A percentile compares a stretch with the other conserved stretches of the same genome.
phyloP scores from a whole-genome alignment of 2,888 invertebrate species.

The Tetanocera ferruginea region DNA sequence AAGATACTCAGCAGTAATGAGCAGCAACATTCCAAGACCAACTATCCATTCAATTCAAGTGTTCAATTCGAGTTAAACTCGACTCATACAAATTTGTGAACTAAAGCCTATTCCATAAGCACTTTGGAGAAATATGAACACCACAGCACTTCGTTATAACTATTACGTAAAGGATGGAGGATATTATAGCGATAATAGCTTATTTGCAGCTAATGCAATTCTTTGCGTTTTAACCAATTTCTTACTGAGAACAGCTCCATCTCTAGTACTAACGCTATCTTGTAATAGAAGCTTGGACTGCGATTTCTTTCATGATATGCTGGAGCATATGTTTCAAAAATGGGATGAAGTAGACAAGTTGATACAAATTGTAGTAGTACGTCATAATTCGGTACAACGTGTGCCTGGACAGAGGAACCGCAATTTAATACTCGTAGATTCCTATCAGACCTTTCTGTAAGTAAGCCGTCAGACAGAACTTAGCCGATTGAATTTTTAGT shows the following conservation, averaged over 20 bases:
- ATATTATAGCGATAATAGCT: conserved; percentile 53
- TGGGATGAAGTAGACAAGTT: conserved; percentile 50
- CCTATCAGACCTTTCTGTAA: conserved; percentile 49
- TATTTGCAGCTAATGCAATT: conserved; percentile 55
- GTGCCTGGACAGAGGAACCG: conserved; percentile 30
- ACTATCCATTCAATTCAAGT: no score
- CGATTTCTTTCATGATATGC: conserved; percentile 58
- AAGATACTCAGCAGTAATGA: no score
- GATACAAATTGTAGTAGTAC: conserved; percentile 55
- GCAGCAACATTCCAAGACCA: no score
- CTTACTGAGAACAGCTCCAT: conserved; percentile 53
- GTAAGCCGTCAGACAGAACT: not conserved
- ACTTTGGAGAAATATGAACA: conserved; percentile 51
- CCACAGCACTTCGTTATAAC: conserved; percentile 49
- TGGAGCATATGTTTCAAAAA: conserved; percentile 52
- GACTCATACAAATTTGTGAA: no score
- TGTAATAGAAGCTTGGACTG: conserved; percentile 52
- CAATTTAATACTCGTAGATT: conserved; percentile 47
- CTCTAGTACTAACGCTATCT: conserved; percentile 55
- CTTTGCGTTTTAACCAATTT: conserved; percentile 55
- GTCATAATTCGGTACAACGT: not conserved
- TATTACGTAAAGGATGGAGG: conserved; percentile 53
- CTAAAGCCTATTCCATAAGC: no score
- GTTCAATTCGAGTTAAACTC: no score
- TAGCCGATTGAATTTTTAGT: not conserved